These are phyloP conservation scores for Gobiocypris rarus DNA, from an alignment of 2,113 vertebrate genomes.

Conservation along the genomic window DNA sequence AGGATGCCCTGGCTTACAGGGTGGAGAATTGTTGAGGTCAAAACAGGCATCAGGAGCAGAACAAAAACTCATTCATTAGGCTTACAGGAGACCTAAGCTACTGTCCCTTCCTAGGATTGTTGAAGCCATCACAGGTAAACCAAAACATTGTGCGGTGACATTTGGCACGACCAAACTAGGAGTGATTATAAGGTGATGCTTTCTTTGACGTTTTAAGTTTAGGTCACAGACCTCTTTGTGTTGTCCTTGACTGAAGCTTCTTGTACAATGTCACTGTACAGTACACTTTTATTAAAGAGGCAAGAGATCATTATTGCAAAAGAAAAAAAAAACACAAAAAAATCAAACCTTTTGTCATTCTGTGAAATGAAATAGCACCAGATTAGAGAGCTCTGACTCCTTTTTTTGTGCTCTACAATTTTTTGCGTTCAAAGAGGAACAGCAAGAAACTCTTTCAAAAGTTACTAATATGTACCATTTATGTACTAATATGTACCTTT, in stretches of 20 bases:
- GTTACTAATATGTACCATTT: too few relatives aligned
- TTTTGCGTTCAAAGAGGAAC: background rate
- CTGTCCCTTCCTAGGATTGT: conserved; percentile 38
- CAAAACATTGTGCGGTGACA: conserved; percentile 23
- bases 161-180: background rate
- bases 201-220: background rate
- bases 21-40: conserved; percentile 29
- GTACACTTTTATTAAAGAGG: background rate
- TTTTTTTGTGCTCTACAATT: background rate
- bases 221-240: background rate
- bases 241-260: background rate
- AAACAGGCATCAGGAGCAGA: conserved; percentile 12
- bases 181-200: conserved; percentile 5
- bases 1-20: conserved; percentile 20
- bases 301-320: background rate
- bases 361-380: background rate
- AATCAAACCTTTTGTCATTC: background rate
- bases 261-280: background rate
- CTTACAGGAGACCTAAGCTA: conserved; percentile 51
- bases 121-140: conserved; percentile 44
- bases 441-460: too few relatives aligned
- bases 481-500: too few relatives aligned
- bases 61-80: conserved; percentile 49
- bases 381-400: background rate
- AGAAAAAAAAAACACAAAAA: background rate